Base-by-base conservation (phyloP, 2,888 invertebrate genomes). In the Heliconius charithonia region DNA sequence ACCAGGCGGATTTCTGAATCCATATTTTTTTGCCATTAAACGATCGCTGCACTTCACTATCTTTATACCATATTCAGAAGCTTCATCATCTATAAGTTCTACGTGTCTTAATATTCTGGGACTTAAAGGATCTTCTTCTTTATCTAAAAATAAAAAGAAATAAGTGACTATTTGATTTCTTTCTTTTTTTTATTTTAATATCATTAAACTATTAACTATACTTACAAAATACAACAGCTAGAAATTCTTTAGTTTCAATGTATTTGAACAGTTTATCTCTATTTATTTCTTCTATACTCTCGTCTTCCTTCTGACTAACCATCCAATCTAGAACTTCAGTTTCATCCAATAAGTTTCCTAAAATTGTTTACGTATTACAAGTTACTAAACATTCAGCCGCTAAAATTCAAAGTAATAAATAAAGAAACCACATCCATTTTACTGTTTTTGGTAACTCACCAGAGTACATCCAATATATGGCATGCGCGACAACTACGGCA, bases 191-290 rank as follows among this genome's bases (percentile, higher is more conserved):
- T n/a, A n/a, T 7, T 56, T 51, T 32, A 22, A 22, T 22, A 56
- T 7, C 9, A 51, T 4, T 16, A 29, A 71, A 27, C 1, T 16
- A 13, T 16, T 27, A 27, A 63, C 13, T n/a, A 84, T 94, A 96
- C 98, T 98, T 96, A 98, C 98, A 98, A 92, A 98, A 98, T 81
- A 98, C 95, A 77, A 98, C 98, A 70, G 98, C 98, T 87, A 98
- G 95, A 94, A 98, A 98, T 91, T 98, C 98, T 92, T 98, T 98
- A 56, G 97, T 97, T 87, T 97, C 97, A 85, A 98, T 98, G 91
- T 98, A 97, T 87, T 97, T 97, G 89, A 96, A 96, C 66, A 98
- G 95, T 86, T 96, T 96, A 74, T 98, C 97, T 86, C 98, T 96
- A 87, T 97, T 97, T 82, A 98, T 98, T 90, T 98, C 97, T 90